Evolutionary conservation across 2,888 invertebrate genomes (phyloP).

Genomic region (Cetonia aurata): DNA sequence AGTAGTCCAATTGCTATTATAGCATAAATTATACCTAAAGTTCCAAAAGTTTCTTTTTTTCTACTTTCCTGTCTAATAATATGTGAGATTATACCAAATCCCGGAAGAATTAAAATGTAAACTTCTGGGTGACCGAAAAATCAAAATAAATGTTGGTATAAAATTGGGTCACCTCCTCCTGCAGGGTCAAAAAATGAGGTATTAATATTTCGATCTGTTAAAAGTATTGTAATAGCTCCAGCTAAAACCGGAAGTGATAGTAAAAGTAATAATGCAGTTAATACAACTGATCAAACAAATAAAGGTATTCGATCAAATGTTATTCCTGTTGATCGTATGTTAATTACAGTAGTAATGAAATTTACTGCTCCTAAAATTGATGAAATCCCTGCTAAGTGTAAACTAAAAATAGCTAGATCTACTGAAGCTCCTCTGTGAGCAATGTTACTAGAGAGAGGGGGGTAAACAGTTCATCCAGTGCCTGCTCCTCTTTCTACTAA

Average conservation of each 20-base stretch:
- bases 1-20: no score
- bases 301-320: slow-evolving; percentile 76
- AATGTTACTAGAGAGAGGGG: slow-evolving; percentile 75
- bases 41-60: no score
- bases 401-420: slow-evolving; percentile 82
- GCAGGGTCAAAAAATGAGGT: no score
- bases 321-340: slow-evolving; percentile 75
- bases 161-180: no score
- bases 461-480: slow-evolving; percentile 85
- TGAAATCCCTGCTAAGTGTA: slow-evolving; percentile 81
- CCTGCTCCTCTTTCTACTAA: slow-evolving; percentile 79
- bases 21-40: no score
- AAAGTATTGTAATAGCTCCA: slow-evolving; percentile 83
- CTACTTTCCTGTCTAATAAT: no score
- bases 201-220: no score
- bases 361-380: slow-evolving; percentile 84
- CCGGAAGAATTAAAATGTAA: no score
- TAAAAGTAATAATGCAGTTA: slow-evolving; percentile 71
- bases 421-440: slow-evolving; percentile 77
- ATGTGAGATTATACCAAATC: no score
- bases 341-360: slow-evolving; percentile 83
- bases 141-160: no score
- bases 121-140: no score
- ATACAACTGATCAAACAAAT: slow-evolving; percentile 79
- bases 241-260: slow-evolving; percentile 82